Evolutionary conservation across 1,140 invertebrate genomes (phyloP).

Genomic region (Heliothis subflexa): DNA sequence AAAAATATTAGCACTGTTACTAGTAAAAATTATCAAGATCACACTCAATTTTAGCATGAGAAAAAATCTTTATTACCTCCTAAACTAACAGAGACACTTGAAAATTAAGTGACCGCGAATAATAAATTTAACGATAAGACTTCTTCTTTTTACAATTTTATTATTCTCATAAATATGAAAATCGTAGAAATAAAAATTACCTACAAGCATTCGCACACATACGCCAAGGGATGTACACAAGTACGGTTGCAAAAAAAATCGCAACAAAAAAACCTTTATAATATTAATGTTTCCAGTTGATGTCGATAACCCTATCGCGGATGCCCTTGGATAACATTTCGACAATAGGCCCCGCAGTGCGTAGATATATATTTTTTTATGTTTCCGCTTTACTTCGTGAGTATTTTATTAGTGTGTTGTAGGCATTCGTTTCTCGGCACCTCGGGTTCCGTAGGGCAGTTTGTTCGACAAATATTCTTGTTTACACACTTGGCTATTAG

Average conservation of each 20-base stretch:
- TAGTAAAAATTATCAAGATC: background rate
- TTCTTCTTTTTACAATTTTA: background rate
- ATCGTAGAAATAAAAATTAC: background rate
- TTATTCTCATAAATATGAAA: background rate
- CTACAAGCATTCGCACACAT: background rate
- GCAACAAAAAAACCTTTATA: background rate
- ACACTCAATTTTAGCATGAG: background rate
- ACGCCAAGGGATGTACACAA: background rate
- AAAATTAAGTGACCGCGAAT: constrained; percentile 16
- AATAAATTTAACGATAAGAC: constrained; percentile 11
- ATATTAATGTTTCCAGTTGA: constrained; percentile 1
- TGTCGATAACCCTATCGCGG: constrained; percentile 37
- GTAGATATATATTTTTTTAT: constrained; percentile 52
- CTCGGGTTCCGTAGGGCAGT: constrained; percentile 26
- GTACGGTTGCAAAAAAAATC: constrained; percentile 8
- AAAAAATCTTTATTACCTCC: background rate
- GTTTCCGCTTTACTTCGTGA: constrained; percentile 56
- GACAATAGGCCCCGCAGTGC: constrained; percentile 48
- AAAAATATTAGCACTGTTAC: background rate
- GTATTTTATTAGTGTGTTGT: constrained; percentile 52
- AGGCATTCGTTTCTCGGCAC: constrained; percentile 6
- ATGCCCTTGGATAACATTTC: constrained; percentile 46
- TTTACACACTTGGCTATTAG: constrained; percentile 26
- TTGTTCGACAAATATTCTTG: constrained; percentile 30
- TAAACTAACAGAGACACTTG: constrained; percentile 11